Evolutionary conservation across 1,140 invertebrate species (phyloP).

Genomic region (Pogonus chalceus): DNA sequence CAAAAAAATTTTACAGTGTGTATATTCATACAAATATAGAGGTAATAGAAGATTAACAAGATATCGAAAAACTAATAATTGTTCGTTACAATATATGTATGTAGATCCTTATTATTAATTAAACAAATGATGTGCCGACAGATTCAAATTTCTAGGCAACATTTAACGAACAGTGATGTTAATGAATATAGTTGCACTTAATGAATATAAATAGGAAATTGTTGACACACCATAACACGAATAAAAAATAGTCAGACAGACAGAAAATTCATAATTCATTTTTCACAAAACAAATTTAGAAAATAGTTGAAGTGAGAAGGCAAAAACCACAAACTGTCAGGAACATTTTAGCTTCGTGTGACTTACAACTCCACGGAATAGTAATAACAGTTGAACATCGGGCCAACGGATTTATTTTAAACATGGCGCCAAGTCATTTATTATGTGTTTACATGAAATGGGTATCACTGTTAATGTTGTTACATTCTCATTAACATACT

Average conservation of each 20-base stretch:
- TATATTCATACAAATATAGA: too few relatives aligned
- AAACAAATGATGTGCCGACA: not conserved
- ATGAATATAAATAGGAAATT: not conserved
- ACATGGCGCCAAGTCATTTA: slow-evolving; percentile 8
- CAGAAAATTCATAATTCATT: slow-evolving; percentile 1
- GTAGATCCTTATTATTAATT: not conserved
- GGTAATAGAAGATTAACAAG: too few relatives aligned
- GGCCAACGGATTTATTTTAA: not conserved
- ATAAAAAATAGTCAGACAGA: too few relatives aligned
- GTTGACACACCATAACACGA: not conserved
- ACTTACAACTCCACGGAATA: not conserved
- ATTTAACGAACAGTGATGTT: not conserved
- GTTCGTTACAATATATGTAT: not conserved
- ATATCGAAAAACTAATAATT: too few relatives aligned
- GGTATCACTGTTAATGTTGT: too few relatives aligned
- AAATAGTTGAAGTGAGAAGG: not conserved
- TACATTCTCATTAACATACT: too few relatives aligned
- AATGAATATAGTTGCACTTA: not conserved
- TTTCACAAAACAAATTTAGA: not conserved
- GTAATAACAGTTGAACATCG: not conserved
- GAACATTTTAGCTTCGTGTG: not conserved
- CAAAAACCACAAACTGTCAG: not conserved
- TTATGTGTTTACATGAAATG: slow-evolving; percentile 7
- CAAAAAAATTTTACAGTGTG: too few relatives aligned
- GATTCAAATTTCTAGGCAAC: not conserved